Percentiles rank a stretch among this genome's conserved stretches.
phyloP scores from a whole-genome alignment of 2,888 invertebrate genomes.

The Idaea biselata region DNA sequence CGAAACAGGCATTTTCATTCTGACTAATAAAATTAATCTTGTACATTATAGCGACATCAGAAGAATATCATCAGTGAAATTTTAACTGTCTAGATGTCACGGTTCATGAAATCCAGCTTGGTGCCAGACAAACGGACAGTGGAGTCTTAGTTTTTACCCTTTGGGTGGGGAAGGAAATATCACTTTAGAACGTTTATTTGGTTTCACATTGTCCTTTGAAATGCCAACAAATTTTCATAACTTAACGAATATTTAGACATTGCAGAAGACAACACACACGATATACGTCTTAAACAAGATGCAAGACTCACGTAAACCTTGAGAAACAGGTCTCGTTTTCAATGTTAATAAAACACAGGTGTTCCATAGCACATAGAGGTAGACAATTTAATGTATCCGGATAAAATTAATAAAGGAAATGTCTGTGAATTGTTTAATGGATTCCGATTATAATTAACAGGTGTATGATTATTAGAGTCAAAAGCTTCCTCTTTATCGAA shows the following conservation, averaged over 20 bases:
- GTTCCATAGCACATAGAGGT: slow-evolving; percentile 10
- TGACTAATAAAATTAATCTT: too few species aligned
- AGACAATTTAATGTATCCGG: background rate
- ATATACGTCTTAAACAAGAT: slow-evolving; percentile 9
- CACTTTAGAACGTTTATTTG: too few species aligned
- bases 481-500: background rate
- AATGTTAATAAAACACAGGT: slow-evolving; percentile 29
- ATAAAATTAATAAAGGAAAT: background rate
- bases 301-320: slow-evolving; percentile 26
- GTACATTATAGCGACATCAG: too few species aligned
- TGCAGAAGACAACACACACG: background rate
- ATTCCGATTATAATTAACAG: background rate
- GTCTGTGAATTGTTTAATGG: slow-evolving; percentile 14
- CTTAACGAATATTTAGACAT: background rate
- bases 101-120: too few species aligned
- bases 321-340: slow-evolving; percentile 27
- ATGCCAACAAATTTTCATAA: background rate
- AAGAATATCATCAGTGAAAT: too few species aligned
- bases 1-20: too few species aligned
- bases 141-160: too few species aligned
- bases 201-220: background rate
- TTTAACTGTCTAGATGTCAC: too few species aligned
- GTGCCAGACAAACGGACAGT: too few species aligned
- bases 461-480: background rate
- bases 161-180: too few species aligned